A percentile compares a stretch with the other conserved stretches of the same genome.
Evolutionary conservation across 2,888 invertebrate species (phyloP).

Genomic region (Pammene fasciana): DNA sequence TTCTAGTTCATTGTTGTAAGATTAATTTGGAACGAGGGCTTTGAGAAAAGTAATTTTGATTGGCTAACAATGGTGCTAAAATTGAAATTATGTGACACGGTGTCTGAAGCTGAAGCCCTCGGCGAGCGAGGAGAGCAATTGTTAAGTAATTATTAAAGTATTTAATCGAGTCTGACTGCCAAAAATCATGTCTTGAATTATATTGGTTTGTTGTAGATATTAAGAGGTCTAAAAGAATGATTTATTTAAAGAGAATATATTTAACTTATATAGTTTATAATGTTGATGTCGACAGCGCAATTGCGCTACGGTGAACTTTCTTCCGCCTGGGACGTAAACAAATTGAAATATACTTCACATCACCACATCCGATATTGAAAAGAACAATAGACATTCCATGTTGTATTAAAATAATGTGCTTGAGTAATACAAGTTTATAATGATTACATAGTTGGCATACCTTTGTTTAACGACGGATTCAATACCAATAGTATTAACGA

Average conservation of each 20-base stretch:
- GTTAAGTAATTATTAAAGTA: conserved; percentile 36
- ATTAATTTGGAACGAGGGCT: conserved; percentile 28
- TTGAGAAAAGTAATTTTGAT: conserved; percentile 36
- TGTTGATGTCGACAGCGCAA: conserved; percentile 9
- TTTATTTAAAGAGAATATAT: conserved; percentile 50
- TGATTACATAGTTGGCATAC: conserved; percentile 11
- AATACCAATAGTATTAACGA: conserved; percentile 24
- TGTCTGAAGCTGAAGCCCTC: conserved; percentile 31
- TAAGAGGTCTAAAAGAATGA: conserved; percentile 45
- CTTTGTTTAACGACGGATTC: conserved; percentile 3
- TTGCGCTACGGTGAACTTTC: neutral
- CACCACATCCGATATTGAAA: conserved; percentile 21
- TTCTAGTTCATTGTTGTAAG: conserved; percentile 32
- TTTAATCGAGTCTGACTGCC: conserved; percentile 56
- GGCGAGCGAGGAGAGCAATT: conserved; percentile 41
- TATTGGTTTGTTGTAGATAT: conserved; percentile 49
- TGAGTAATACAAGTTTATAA: conserved; percentile 20
- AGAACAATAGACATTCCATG: conserved; percentile 66
- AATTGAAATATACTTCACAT: conserved; percentile 6
- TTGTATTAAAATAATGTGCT: conserved; percentile 36
- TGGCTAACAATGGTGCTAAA: conserved; percentile 44
- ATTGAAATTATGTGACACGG: conserved; percentile 38
- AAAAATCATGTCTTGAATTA: conserved; percentile 56
- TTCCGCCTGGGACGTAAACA: neutral
- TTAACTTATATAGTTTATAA: conserved; percentile 48